A percentile compares a stretch with the other conserved stretches of the same genome.
phyloP scores from a whole-genome alignment of 2,113 vertebrate species.

The Calyptomena viridis region DNA sequence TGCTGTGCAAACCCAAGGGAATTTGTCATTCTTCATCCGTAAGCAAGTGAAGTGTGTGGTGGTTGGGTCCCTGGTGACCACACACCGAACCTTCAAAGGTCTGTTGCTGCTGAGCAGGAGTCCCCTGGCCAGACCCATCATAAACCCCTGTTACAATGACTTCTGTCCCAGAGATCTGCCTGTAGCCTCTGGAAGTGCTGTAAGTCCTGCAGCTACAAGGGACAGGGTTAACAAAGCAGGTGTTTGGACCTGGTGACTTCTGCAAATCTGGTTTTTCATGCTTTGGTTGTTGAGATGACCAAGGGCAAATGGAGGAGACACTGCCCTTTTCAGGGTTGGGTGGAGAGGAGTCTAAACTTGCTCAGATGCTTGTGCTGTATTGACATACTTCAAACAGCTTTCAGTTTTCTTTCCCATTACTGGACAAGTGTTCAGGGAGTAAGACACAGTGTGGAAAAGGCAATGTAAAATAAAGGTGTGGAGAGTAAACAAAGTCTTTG shows the following conservation, averaged over 20 bases:
- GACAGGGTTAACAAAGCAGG: not conserved
- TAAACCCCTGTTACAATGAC: constrained; percentile 67
- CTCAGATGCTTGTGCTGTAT: not conserved
- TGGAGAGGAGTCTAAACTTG: not conserved
- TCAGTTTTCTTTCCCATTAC: not conserved
- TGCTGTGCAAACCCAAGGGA: constrained; percentile 75
- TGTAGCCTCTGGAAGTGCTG: constrained; percentile 37
- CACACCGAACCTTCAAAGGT: constrained; percentile 73
- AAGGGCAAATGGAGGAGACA: not conserved
- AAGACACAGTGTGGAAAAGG: not conserved
- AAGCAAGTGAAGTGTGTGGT: constrained; percentile 74
- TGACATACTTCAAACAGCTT: not conserved
- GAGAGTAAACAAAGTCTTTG: not conserved
- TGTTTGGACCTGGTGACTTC: not conserved
- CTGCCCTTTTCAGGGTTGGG: not conserved
- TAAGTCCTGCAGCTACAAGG: constrained; percentile 47
- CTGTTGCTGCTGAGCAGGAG: constrained; percentile 72
- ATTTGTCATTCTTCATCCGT: constrained; percentile 65
- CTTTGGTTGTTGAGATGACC: not conserved
- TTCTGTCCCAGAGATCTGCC: constrained; percentile 71
- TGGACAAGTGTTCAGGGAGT: not conserved
- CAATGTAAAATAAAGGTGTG: not conserved
- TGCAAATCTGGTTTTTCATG: not conserved
- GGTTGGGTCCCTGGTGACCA: constrained; percentile 79
- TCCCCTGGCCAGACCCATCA: constrained; percentile 70